A percentile compares a stretch with the other conserved stretches of the same genome.
These are phyloP conservation scores for Lasioglossum figueresi DNA, from an alignment of 2,888 invertebrate genomes.

Conservation along the genomic window DNA sequence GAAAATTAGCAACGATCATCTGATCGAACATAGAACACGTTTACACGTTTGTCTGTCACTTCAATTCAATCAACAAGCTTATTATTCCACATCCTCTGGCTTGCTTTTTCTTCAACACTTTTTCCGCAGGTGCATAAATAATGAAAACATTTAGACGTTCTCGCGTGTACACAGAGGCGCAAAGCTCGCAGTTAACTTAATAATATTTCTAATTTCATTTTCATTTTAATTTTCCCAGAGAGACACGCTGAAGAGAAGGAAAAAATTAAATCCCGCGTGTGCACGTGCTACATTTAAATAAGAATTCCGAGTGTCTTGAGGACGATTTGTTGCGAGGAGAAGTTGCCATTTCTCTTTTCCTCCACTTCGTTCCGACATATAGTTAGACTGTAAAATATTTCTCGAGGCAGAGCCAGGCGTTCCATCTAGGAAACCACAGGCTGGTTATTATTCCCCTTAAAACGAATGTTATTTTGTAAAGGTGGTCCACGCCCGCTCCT, in stretches of 20 bases:
- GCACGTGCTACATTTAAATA: background rate
- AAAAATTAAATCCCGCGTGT: background rate
- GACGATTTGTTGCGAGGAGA: background rate
- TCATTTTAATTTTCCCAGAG: background rate
- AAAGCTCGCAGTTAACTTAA: background rate
- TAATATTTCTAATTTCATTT: background rate
- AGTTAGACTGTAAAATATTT: background rate
- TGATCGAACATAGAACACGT: background rate
- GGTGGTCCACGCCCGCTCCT: background rate
- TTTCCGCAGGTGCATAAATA: background rate
- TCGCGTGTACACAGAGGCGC: background rate
- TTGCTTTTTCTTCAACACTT: background rate
- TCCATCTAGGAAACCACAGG: background rate
- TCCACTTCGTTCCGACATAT: background rate
- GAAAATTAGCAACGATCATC: background rate
- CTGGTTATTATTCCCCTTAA: background rate
- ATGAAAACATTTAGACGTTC: background rate
- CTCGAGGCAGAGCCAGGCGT: background rate
- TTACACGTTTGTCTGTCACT: background rate
- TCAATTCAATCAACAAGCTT: background rate
- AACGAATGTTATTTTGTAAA: background rate
- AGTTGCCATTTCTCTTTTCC: background rate
- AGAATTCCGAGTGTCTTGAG: background rate
- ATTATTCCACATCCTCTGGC: background rate
- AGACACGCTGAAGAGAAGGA: background rate